These are phyloP conservation scores for Pelusios castaneus DNA, from an alignment of 2,113 vertebrate genomes.

Conservation along the genomic window DNA sequence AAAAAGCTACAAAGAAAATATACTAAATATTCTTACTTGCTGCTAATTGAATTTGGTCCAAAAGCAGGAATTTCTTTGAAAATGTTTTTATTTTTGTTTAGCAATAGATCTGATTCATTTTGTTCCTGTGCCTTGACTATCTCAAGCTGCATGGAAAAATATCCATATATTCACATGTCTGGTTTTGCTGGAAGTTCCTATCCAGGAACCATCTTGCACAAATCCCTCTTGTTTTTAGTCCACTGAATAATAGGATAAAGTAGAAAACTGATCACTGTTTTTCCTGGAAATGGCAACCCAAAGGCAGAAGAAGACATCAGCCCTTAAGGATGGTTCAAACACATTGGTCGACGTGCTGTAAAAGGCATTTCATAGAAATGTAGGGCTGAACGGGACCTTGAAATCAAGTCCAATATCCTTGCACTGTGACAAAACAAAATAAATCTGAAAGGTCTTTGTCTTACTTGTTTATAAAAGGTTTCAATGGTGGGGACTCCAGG, in stretches of 20 bases:
- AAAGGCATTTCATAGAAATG: neutral
- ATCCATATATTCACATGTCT: neutral
- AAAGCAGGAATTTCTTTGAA: neutral
- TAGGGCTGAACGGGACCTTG: no score
- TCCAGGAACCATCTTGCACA: neutral
- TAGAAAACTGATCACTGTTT: neutral
- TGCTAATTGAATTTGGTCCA: neutral
- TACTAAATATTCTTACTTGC: no score
- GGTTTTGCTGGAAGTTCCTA: neutral
- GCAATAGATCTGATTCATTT: neutral
- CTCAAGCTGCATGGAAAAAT: neutral
- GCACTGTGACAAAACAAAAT: neutral
- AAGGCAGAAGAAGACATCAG: neutral
- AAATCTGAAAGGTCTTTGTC: neutral
- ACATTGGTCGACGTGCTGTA: neutral
- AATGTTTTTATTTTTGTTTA: neutral
- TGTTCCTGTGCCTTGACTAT: neutral
- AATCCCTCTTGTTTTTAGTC: neutral
- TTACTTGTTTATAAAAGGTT: neutral
- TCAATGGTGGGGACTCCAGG: neutral
- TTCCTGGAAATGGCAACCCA: neutral
- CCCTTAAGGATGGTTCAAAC: neutral
- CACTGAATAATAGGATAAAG: neutral
- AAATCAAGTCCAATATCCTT: neutral
- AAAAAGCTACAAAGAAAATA: neutral